These are phyloP conservation scores for Pipa parva DNA, from an alignment of 2,113 vertebrate genomes.

Conservation along the genomic window DNA sequence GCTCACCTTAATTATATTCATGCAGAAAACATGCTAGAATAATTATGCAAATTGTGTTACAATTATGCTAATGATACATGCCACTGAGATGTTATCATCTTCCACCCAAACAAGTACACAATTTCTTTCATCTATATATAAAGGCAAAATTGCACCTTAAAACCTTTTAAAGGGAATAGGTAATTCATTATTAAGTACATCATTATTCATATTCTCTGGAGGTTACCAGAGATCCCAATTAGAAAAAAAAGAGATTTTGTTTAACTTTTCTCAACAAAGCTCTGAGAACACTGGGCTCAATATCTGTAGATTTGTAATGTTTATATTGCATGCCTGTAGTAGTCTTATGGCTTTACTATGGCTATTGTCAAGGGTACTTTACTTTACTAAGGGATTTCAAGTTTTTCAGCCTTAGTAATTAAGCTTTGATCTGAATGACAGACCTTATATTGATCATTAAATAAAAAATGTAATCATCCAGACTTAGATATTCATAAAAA, in stretches of 20 bases:
- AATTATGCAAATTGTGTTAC: conserved; percentile 32
- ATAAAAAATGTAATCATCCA: no score
- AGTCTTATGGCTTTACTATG: no score
- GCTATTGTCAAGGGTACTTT: no score
- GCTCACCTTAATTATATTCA: conserved; percentile 26
- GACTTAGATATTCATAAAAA: no score
- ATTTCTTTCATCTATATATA: neutral
- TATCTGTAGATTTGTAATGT: no score
- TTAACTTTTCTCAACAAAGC: no score
- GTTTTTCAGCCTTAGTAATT: no score
- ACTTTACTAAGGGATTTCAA: no score
- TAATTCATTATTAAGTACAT: neutral
- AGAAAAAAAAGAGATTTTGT: no score
- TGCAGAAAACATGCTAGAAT: conserved; percentile 28
- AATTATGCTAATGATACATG: conserved; percentile 39
- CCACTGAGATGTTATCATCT: conserved; percentile 22
- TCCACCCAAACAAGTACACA: conserved; percentile 18
- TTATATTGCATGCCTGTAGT: no score
- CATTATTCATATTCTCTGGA: neutral
- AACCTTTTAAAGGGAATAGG: neutral
- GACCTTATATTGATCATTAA: no score
- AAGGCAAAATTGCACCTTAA: conserved; percentile 5
- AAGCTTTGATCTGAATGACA: no score
- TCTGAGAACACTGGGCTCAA: neutral
- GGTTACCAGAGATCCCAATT: neutral